A percentile compares a stretch with the other conserved stretches of the same genome.
Conservation (phyloP, 2,888 invertebrate species). For the Thecocarcelia acutangulata region DNA sequence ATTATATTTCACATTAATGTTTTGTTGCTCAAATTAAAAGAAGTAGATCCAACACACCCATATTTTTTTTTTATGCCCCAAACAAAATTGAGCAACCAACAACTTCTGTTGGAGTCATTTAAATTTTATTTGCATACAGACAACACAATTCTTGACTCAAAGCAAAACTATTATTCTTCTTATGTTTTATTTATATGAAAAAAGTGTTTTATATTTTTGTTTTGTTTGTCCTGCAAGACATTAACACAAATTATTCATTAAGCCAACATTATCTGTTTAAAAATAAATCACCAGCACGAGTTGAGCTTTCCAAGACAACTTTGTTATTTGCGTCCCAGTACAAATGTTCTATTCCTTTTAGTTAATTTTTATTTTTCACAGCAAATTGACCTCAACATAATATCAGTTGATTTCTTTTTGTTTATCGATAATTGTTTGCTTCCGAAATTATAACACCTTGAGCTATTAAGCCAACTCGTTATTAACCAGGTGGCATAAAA, state of each 20-base stretch:
- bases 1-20: conserved; percentile 13
- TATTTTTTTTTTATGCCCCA: not conserved
- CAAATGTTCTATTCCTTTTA: conserved; percentile 17
- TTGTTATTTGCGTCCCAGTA: not conserved
- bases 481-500: conserved; percentile 68
- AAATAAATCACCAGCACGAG: conserved; percentile 68
- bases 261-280: conserved; percentile 56
- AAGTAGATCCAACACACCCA: conserved; percentile 37
- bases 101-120: not conserved
- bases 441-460: conserved; percentile 63
- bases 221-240: conserved; percentile 17
- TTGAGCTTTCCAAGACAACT: conserved; percentile 35
- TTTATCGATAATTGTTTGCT: conserved; percentile 69
- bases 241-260: conserved; percentile 68
- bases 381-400: conserved; percentile 58
- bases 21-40: conserved; percentile 24
- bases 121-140: conserved; percentile 16
- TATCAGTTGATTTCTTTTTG: conserved; percentile 30
- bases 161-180: too few species aligned
- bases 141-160: conserved; percentile 17
- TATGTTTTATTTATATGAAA: not conserved
- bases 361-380: not conserved
- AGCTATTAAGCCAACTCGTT: conserved; percentile 61
- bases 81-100: not conserved
- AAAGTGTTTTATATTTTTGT: not conserved